Evolutionary conservation across 2,888 invertebrate genomes (phyloP), one percentile per base, ranked within the genome.

Genomic region (Unio delphinus): DNA sequence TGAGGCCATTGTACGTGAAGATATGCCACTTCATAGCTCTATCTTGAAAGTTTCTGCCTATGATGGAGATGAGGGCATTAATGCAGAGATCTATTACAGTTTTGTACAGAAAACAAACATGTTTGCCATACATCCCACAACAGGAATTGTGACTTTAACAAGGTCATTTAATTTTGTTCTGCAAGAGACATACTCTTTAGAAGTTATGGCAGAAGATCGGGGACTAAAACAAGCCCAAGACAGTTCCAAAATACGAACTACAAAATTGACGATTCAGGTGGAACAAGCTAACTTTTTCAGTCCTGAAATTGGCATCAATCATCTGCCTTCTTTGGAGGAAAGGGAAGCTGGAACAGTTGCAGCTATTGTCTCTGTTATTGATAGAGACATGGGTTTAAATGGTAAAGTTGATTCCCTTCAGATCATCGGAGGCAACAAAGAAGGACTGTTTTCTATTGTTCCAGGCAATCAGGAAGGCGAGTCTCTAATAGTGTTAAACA

Each of bases 21-120:
- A 98, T 89, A 94, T 94, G 72, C 94, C 95, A 18, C 91, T 96
- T 70, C 96, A 97, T 90, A 93, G 93, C 69, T 95, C 94, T 89
- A 93, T 97, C 71, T 91, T 94, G 57, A 86, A 86, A 74, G 91
- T 92, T 18, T 90, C 93, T 56, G 99, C 98, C 0, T 97, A 96
- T 86, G 99, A 99, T 91, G 98, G 99, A 5, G 99, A 99, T 90
- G 92, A 96, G 56, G 99, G 98, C 4, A 92, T 96, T 83, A 99
- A 99, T 90, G 97, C 98, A 1, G 97, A 98, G 91, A 96, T 99
- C 83, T 98, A 98, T 91, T 99, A 98, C 91, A 97, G 96, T 89
- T 94, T 99, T 85, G 92, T 93, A 65, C 94, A 95, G 81, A 92
- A 93, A 71, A 95, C 94, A 61, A 83, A 86, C 7, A 73, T 78